A percentile compares a stretch with the other conserved stretches of the same genome.
Evolutionary conservation across 92 coral and sea anemone species (phyloP).

Genomic region (Palythoa grandiflora): DNA sequence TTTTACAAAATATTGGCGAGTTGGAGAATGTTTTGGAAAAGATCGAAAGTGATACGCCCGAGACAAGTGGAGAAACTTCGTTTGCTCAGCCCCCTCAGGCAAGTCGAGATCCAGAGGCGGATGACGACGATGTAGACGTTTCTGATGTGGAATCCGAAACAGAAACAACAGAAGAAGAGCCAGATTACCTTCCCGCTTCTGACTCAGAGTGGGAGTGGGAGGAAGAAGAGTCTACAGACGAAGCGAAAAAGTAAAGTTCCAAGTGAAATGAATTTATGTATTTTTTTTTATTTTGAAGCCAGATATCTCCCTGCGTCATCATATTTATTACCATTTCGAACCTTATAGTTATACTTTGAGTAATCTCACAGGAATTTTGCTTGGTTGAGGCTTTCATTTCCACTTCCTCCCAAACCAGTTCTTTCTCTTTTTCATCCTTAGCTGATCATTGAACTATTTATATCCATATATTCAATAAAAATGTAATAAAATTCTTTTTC

Average conservation of each 20-base stretch:
- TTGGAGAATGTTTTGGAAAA: background rate
- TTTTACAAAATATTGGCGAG: background rate
- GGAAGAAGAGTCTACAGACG: constrained; percentile 15
- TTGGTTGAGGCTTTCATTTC: too few relatives aligned
- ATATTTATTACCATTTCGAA: background rate
- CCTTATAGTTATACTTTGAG: background rate
- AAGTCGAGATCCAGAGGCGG: background rate
- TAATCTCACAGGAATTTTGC: background rate
- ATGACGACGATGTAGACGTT: background rate
- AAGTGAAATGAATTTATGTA: background rate
- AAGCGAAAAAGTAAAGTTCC: constrained; percentile 17
- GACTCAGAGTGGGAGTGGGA: constrained; percentile 4
- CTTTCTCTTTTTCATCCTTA: background rate
- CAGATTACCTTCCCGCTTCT: constrained; percentile 1
- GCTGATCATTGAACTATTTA: background rate
- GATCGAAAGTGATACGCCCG: background rate
- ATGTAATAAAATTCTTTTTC: too few relatives aligned
- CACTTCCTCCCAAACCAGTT: background rate
- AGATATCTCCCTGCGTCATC: background rate
- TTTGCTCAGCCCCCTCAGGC: background rate
- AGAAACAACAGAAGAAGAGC: constrained; percentile 28
- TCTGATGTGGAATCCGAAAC: background rate
- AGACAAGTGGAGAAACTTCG: background rate
- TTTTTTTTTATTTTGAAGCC: background rate
- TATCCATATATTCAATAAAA: too few relatives aligned